A percentile compares a stretch with the other conserved stretches of the same genome.
Evolutionary conservation across 2,113 vertebrate species (phyloP).

Genomic region (Anarrhichthys ocellatus): DNA sequence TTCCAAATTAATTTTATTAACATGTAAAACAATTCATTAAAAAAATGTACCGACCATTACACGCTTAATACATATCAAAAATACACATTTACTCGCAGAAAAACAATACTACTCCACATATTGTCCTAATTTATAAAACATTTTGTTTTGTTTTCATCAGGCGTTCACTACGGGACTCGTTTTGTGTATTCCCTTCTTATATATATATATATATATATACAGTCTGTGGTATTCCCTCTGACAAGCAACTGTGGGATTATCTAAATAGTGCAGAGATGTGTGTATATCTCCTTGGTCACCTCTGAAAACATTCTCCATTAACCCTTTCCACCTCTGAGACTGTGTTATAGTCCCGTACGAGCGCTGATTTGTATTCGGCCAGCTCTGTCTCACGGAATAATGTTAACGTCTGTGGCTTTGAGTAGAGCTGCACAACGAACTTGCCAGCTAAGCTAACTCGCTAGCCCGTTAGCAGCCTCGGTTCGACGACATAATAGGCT

Average conservation of each 20-base stretch:
- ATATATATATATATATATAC: not conserved
- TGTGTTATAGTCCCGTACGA: not conserved
- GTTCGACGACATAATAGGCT: constrained; percentile 62
- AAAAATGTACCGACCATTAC: rapidly evolving
- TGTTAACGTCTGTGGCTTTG: constrained; percentile 29
- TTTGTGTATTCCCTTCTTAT: constrained; percentile 33
- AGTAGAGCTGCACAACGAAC: constrained; percentile 39
- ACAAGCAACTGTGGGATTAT: constrained; percentile 66
- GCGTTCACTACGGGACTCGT: constrained; percentile 43
- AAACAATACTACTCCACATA: rapidly evolving
- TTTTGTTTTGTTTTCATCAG: constrained; percentile 60
- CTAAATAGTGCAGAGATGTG: constrained; percentile 58
- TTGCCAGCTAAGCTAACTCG: constrained; percentile 46
- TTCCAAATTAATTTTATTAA: not conserved
- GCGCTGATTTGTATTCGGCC: not conserved
- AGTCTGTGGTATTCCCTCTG: constrained; percentile 11
- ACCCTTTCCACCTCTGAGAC: not conserved
- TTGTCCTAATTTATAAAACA: not conserved
- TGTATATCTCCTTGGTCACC: constrained; percentile 33
- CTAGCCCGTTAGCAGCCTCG: constrained; percentile 46
- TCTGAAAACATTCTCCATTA: constrained; percentile 22
- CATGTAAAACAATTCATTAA: not conserved
- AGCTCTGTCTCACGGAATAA: not conserved
- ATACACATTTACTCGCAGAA: rapidly evolving
- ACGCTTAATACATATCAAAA: rapidly evolving